These are phyloP conservation scores for Thysanoteuthis rhombus DNA, from an alignment of 2,888 invertebrate genomes.

Conservation along the genomic window DNA sequence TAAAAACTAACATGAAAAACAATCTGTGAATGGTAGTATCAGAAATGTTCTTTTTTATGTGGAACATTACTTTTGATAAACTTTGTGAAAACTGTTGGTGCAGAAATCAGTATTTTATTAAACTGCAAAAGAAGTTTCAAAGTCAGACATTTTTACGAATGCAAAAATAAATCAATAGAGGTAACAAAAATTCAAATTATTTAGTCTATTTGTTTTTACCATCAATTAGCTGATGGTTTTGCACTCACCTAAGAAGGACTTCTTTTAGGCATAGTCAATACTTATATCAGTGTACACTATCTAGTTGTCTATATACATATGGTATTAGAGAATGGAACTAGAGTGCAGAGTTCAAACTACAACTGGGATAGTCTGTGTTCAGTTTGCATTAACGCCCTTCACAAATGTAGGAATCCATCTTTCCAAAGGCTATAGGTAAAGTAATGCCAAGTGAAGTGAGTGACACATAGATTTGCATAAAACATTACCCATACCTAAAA, in stretches of 20 bases:
- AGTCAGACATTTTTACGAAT: background rate
- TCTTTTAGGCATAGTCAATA: conserved; percentile 12
- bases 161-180: background rate
- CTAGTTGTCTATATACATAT: background rate
- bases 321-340: too few species aligned
- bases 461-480: too few species aligned
- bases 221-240: conserved; percentile 12
- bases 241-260: background rate
- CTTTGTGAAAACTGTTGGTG: background rate
- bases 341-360: too few species aligned
- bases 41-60: background rate
- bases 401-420: too few species aligned
- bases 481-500: too few species aligned
- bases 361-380: too few species aligned
- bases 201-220: background rate
- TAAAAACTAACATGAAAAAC: background rate
- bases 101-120: background rate
- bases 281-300: too few species aligned
- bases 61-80: background rate
- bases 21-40: background rate
- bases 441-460: too few species aligned
- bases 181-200: background rate
- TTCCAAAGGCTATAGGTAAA: too few species aligned
- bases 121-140: background rate
- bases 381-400: too few species aligned